phyloP scores from a whole-genome alignment of 92 coral and sea anemone species.

The Meandrina meandrites region DNA sequence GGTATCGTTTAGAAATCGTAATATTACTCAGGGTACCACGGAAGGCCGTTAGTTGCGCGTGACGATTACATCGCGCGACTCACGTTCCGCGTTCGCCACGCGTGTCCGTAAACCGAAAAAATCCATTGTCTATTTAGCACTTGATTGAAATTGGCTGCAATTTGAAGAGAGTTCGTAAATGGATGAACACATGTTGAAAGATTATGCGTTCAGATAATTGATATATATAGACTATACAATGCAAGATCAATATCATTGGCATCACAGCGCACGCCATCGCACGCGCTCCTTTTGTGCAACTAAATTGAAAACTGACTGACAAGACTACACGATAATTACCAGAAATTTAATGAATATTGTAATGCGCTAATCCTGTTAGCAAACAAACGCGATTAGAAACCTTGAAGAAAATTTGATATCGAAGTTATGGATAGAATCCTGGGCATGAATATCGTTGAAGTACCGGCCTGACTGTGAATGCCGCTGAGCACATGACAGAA shows the following conservation, averaged over 20 bases:
- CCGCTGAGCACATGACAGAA: constrained; percentile 14
- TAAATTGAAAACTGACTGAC: not conserved
- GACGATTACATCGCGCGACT: too few relatives aligned
- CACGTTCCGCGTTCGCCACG: too few relatives aligned
- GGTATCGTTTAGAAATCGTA: too few relatives aligned
- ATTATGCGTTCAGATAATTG: not conserved
- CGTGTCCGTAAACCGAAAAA: not conserved
- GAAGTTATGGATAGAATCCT: not conserved
- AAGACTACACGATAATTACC: not conserved
- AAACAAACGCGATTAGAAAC: not conserved
- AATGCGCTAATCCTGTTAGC: not conserved
- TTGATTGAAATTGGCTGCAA: not conserved
- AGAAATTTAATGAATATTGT: not conserved
- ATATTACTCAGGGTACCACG: too few relatives aligned
- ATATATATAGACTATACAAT: not conserved
- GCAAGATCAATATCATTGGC: not conserved
- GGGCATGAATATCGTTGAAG: not conserved
- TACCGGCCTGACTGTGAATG: not conserved
- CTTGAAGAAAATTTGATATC: not conserved
- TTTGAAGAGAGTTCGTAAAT: not conserved
- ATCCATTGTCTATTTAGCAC: not conserved
- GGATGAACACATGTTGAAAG: not conserved
- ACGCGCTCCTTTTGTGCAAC: constrained; percentile 5
- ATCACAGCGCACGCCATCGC: constrained; percentile 13
- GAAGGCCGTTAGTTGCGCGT: too few relatives aligned